A percentile compares a stretch with the other conserved stretches of the same genome.
Evolutionary conservation across 1,140 invertebrate species (phyloP).

Genomic region (Cryptotermes secundus): DNA sequence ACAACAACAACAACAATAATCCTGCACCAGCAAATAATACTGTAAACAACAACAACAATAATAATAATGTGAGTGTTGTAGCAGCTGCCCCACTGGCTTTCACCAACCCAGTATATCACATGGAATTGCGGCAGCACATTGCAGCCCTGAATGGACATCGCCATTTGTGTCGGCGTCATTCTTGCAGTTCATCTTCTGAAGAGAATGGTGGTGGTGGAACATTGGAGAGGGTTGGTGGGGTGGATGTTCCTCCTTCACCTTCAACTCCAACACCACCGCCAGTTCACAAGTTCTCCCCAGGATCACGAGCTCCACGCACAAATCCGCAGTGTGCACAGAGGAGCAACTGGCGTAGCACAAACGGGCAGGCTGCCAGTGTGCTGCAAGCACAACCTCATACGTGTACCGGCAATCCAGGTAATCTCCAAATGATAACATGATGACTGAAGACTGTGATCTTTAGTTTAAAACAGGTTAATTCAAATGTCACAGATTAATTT

Average conservation of each 20-base stretch:
- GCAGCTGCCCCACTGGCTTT: slow-evolving; percentile 72
- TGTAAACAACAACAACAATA: slow-evolving; percentile 37
- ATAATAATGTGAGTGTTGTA: slow-evolving; percentile 23
- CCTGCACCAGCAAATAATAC: slow-evolving; percentile 42
- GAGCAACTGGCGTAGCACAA: slow-evolving; percentile 37
- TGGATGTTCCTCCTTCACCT: slow-evolving; percentile 47
- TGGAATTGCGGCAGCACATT: slow-evolving; percentile 51
- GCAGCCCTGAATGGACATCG: slow-evolving; percentile 45
- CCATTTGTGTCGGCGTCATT: slow-evolving; percentile 39
- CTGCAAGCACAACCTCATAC: neutral
- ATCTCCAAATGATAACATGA: neutral
- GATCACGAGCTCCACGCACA: slow-evolving; percentile 40
- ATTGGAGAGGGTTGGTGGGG: slow-evolving; percentile 41
- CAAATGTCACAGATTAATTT: too few relatives aligned
- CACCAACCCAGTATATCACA: slow-evolving; percentile 82
- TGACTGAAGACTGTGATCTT: too few relatives aligned
- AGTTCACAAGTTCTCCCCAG: slow-evolving; percentile 36
- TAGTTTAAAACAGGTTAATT: too few relatives aligned
- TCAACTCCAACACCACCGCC: slow-evolving; percentile 46
- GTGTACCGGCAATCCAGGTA: neutral
- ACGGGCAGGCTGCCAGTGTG: neutral
- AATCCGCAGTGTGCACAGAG: slow-evolving; percentile 40
- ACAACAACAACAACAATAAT: slow-evolving; percentile 39
- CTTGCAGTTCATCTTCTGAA: slow-evolving; percentile 45
- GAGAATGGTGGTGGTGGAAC: slow-evolving; percentile 42